These are phyloP conservation scores for Nycticryphes semicollaris DNA, from an alignment of 2,113 vertebrate genomes.

Conservation along the genomic window DNA sequence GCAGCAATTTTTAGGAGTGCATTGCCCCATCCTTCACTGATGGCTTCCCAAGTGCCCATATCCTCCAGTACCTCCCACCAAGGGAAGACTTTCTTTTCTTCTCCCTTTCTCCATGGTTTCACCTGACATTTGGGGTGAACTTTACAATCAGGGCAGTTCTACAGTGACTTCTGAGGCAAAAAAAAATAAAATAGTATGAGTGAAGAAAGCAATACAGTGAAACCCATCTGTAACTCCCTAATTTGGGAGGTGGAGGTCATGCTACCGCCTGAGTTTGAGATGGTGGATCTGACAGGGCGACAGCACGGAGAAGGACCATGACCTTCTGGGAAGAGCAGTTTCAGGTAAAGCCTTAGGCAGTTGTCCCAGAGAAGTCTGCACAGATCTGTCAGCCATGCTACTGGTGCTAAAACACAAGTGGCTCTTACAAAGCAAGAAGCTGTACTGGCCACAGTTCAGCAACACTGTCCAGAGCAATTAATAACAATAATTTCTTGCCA, in stretches of 20 bases:
- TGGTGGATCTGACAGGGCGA: not conserved
- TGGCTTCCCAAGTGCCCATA: not conserved
- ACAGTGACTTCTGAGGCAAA: not conserved
- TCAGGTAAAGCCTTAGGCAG: not conserved
- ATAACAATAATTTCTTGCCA: not conserved
- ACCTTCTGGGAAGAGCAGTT: not conserved
- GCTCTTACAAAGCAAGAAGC: not conserved
- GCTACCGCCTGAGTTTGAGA: not conserved
- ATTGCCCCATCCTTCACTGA: not conserved
- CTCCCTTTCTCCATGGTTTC: not conserved
- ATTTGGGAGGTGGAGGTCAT: not conserved
- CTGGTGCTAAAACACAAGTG: not conserved
- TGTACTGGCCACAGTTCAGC: not conserved
- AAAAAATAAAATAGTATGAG: too few species aligned
- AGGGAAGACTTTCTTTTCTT: not conserved
- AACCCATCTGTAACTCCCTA: not conserved
- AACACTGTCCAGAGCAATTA: not conserved
- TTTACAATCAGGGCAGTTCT: not conserved
- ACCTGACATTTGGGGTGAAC: not conserved
- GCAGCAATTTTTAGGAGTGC: not conserved
- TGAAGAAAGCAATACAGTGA: not conserved
- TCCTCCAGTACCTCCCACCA: not conserved
- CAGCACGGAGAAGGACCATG: not conserved
- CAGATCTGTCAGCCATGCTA: not conserved
- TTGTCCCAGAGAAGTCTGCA: not conserved